Evolutionary conservation across 2,113 vertebrate genomes (phyloP), one percentile per base, ranked within the genome.

Genomic region (Barbus barbus): DNA sequence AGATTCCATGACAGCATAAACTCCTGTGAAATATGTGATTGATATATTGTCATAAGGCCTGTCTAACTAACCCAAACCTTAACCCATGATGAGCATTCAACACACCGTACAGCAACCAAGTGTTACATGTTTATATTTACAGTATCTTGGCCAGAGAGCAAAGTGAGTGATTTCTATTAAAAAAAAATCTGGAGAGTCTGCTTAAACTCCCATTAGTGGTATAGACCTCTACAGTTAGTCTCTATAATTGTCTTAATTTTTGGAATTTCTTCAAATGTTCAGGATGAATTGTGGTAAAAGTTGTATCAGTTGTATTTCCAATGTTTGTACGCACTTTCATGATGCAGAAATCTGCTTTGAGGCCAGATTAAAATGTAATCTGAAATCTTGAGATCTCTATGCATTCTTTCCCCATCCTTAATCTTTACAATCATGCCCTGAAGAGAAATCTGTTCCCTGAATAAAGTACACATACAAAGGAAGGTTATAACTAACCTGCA

Each of bases 341-440:
- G 82, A 79, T 80, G 76, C 58, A 56, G 85, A 83, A 86, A 83
- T 71, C 83, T 83, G 69, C 85, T 83, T 86, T 86, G 77, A 86
- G 82, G 85, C 46, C 72, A 80, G 85, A 84, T 86, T 86, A 83
- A 86, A 82, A 72, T 86, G 81, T 87, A 87, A 87, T 83, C 48
- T 83, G 14, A 51, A 75, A 75, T 75, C 72, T 75, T 75, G 44
- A 77, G 81, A 81, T 65, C 78, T 83, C 78, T 72, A 58, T 72
- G 78, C 79, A 71, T 83, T 87, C 71, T 81, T 87, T 81, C 86
- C 82, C 77, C 71, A 81, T 84, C 86, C 78, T 81, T 73, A 84
- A 81, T 63, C 83, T 87, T 84, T 84, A 81, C 82, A 84, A 74
- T 53, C 46, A 69, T 87, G 82, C 78, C 86, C 76, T 9, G 8